Evolutionary conservation across 2,797 vertebrate species (phyloP), one percentile per base, ranked within the genome.

Genomic region (Pelochelys cantorii): DNA sequence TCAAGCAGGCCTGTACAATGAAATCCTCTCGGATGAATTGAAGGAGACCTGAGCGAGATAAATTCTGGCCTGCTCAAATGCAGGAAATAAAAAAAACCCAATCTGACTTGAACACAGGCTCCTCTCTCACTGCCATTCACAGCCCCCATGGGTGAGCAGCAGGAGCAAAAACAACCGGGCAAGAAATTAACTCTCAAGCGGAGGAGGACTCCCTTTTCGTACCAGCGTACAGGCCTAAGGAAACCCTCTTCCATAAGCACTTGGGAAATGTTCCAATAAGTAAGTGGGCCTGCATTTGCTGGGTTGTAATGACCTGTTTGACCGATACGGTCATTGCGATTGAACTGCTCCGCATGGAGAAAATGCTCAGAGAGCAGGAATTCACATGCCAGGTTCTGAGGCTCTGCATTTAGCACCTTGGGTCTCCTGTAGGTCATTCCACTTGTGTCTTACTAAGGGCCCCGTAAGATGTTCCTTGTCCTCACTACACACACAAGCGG

Each of bases 1-100:
- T 98, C 97, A 98, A 98, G 97, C 97, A 98, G 97, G 93, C 97
- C 97, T 96, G 97, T 98, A 98, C 98, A 98, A 98, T 96, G 97
- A 98, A 98, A 97, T 98, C 97, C 97, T 98, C 97, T 97, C 4
- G 98, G 98, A 97, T 97, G 97, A 97, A 97, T 98, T 98, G 97
- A 97, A 98, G 93, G 97, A 98, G 97, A 98, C 98, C 95, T 7
- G 6, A 97, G 97, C 96, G 96, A 92, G 96, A 98, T 98, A 98
- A 98, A 98, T 97, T 96, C 97, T 97, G 95, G 96, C 95, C 96
- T 97, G 96, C 92, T 98, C 97, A 98, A 97, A 97, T 90, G 93
- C 93, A 95, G 96, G 95, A 83, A 86, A 96, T 92, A 95, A 95
- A 92, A 94, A 95, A 95, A 95, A 93, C 92, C 12, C 53, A 90